phyloP scores from a whole-genome alignment of 2,797 vertebrate species.

The Scarus forsteni region DNA sequence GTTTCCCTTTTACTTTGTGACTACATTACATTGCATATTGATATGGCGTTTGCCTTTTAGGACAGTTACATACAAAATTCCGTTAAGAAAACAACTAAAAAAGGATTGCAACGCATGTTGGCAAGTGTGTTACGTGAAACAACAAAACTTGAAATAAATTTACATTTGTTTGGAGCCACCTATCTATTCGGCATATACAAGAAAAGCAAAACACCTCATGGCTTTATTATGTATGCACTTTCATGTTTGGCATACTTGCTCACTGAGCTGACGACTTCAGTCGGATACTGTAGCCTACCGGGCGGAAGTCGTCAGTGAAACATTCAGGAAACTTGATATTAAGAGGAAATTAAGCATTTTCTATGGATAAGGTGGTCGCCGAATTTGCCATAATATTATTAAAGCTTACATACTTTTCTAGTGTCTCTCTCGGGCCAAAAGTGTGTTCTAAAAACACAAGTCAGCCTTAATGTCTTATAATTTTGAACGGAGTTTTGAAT shows the following conservation, averaged over 20 bases:
- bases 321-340: conserved; percentile 29
- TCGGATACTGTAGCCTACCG: background rate
- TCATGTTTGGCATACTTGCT: conserved; percentile 11
- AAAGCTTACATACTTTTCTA: fast-evolving
- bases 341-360: background rate
- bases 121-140: background rate
- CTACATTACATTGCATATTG: background rate
- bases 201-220: background rate
- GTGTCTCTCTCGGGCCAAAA: background rate
- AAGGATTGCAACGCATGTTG: background rate
- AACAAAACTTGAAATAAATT: background rate
- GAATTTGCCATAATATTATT: conserved; percentile 17
- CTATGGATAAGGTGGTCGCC: background rate
- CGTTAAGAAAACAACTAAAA: conserved; percentile 17
- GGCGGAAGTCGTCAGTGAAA: conserved; percentile 47
- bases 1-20: conserved; percentile 8
- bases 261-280: conserved; percentile 15
- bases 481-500: conserved; percentile 42
- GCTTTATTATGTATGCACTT: conserved; percentile 28
- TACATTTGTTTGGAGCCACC: background rate
- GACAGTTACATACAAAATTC: conserved; percentile 12
- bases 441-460: background rate
- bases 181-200: conserved; percentile 34
- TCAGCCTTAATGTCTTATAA: background rate
- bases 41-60: conserved; percentile 1